A percentile compares a stretch with the other conserved stretches of the same genome.
phyloP scores from a whole-genome alignment of 2,888 invertebrate species.

The Chrysomela aeneicollis region DNA sequence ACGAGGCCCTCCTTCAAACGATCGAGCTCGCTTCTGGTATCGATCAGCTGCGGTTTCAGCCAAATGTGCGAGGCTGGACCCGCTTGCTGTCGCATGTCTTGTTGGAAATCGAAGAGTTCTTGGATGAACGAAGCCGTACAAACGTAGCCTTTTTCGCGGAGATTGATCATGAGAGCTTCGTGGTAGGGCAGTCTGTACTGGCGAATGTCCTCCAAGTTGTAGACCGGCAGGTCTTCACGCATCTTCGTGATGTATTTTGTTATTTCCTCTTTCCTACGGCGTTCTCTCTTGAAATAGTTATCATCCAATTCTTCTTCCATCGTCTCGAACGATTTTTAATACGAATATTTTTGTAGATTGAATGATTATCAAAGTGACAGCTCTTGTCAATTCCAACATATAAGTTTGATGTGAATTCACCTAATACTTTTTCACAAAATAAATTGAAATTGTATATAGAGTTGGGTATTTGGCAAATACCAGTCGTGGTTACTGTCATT shows the following conservation, averaged over 20 bases:
- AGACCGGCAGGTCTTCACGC: conserved; percentile 54
- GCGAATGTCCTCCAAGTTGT: conserved; percentile 55
- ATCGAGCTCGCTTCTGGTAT: conserved; percentile 51
- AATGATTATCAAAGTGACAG: no score
- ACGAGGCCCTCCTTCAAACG: conserved; percentile 36
- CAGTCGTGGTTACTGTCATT: no score
- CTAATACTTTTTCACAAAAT: no score
- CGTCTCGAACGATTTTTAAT: not conserved
- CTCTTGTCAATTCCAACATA: no score
- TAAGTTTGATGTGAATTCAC: no score
- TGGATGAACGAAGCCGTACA: conserved; percentile 64
- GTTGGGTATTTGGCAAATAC: no score
- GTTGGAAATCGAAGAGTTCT: conserved; percentile 67
- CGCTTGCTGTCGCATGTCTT: conserved; percentile 62
- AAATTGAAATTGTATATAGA: no score
- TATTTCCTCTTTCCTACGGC: conserved; percentile 25
- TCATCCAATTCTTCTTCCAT: conserved; percentile 1
- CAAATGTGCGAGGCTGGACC: conserved; percentile 65
- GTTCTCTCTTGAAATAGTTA: conserved; percentile 15
- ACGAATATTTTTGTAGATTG: no score
- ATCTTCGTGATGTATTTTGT: conserved; percentile 48
- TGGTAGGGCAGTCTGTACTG: conserved; percentile 65
- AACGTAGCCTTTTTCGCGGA: conserved; percentile 63
- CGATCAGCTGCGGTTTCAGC: conserved; percentile 53
- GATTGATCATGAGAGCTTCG: conserved; percentile 66